Evolutionary conservation across 2,113 vertebrate genomes (phyloP), one percentile per base, ranked within the genome.

Genomic region (Panthera tigris): DNA sequence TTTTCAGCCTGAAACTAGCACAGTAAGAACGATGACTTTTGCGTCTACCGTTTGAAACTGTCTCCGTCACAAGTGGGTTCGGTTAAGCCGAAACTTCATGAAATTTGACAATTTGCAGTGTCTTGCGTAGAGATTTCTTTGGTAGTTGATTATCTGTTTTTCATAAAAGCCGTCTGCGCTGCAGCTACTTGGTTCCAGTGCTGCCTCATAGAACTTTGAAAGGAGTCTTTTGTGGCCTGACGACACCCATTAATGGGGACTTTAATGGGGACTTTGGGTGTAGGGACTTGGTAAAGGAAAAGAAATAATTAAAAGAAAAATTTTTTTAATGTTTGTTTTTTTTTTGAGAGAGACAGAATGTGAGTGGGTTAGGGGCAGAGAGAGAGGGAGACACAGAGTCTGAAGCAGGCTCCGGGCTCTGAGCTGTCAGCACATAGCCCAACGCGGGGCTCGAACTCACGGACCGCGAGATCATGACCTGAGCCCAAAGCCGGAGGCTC

Each of bases 1-100:
- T 74, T 99, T 99, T 97, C 99, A 99, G 81, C 99, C 99, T 5
- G 99, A 99, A 98, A 99, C 99, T 76, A 99, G 99, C 98, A 99
- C 98, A 73, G 99, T 99, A 99, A 99, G 99, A 90, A 66, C 65
- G 29, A 25, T 61, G 48, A 5, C 39, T 81, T 68, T 81, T 52
- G 16, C 1, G 6, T 83, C 7, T 91, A 0, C 69, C 29, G 31
- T 86, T 10, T 90, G 80, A 68, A 33, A 50, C 21, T 10, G 18
- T n/a, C 48, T 74, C 55, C 45, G 76, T 4, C 69, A 41, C 4
- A 33, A 7, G 36, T n/a, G 83, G 48, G 55, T 87, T 76, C 79
- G 1, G 50, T 86, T 50, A 85, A 91, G 10, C 69, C 23, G 12
- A 4, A 86, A 78, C 2, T 36, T 74, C 66, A 69, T 14, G 41